A percentile compares a stretch with the other conserved stretches of the same genome.
Evolutionary conservation across 2,888 invertebrate genomes (phyloP).

Genomic region (Choristoneura rosaceana): DNA sequence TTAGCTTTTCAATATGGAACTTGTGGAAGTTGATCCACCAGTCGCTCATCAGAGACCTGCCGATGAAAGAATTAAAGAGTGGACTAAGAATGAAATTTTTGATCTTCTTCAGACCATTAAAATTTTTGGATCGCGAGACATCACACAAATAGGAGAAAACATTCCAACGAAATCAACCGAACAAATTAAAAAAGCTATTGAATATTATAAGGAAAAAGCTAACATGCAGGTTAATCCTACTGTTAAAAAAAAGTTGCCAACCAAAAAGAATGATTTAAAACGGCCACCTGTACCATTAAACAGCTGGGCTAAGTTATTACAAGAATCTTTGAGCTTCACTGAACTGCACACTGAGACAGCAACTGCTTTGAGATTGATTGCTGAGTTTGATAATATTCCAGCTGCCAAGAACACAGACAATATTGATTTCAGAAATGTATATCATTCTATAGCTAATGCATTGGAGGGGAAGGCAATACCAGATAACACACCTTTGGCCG

Average conservation of each 20-base stretch:
- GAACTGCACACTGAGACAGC: conserved; percentile 68
- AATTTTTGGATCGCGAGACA: conserved; percentile 53
- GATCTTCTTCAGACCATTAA: conserved; percentile 60
- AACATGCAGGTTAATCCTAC: conserved; percentile 43
- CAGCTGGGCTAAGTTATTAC: conserved; percentile 67
- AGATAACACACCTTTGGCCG: conserved; percentile 52
- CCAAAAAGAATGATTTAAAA: conserved; percentile 40
- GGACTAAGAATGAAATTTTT: conserved; percentile 70
- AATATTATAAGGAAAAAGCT: conserved; percentile 58
- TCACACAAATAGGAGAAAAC: conserved; percentile 52
- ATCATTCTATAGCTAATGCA: conserved; percentile 70
- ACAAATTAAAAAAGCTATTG: conserved; percentile 59
- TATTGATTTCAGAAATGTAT: conserved; percentile 68
- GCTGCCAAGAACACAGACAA: conserved; percentile 53
- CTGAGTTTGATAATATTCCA: conserved; percentile 71
- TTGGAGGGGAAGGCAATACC: conserved; percentile 70
- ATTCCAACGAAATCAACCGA: conserved; percentile 58
- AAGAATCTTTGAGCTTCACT: conserved; percentile 56
- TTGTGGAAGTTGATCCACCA: not conserved
- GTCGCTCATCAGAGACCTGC: not conserved
- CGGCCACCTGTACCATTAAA: conserved; percentile 58
- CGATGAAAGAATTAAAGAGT: conserved; percentile 50
- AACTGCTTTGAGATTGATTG: conserved; percentile 68
- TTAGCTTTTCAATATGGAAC: not conserved
- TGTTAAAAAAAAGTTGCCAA: conserved; percentile 44